Evolutionary conservation across 2,888 invertebrate species (phyloP), one percentile per base, ranked within the genome.

Genomic region (Perizoma flavofasciatum): DNA sequence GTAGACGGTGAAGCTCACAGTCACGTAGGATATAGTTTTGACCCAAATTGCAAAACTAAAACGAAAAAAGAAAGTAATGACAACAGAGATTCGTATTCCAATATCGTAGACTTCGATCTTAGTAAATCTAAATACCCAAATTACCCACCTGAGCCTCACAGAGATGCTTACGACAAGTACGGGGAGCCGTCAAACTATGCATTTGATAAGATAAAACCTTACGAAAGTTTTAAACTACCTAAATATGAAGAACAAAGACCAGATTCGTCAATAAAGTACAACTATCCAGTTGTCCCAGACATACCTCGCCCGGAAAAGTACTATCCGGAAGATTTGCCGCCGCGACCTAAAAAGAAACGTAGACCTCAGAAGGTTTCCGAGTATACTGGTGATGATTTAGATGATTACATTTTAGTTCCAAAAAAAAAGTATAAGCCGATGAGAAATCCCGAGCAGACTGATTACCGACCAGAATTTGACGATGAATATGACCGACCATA

Each of bases 1-100:
- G 65, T 73, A 37, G 79, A 81, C 55, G 76, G 75, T 40, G 83
- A 83, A 46, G 78, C 87, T 9, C 81, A 85, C 63, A 85, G 86
- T 71, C 88, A 89, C 72, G 75, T 85, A 53, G 89, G 88, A 35
- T 82, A 85, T 61, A 80, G 74, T 68, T 81, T 78, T 61, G 88
- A 90, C 65, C 85, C 87, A 37, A 83, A 88, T 74, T 89, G 89
- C 67, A 88, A 88, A 79, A 85, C 80, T 7, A 89, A 89, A 77
- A 79, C 83, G 56, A 86, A 83, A 74, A 84, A 83, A 67, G 85
- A 82, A 74, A 78, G 71, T 51, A 65, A 77, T 51, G 73, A 74
- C 49, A 70, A 72, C 49, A 70, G 65, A 69, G 77, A 75, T 71
- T 73, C 75, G 57, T 85, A 84, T 71, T 74, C 79, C 8, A 83